Evolutionary conservation across 2,113 vertebrate species (phyloP).

Genomic region (Emydura subglobosa): DNA sequence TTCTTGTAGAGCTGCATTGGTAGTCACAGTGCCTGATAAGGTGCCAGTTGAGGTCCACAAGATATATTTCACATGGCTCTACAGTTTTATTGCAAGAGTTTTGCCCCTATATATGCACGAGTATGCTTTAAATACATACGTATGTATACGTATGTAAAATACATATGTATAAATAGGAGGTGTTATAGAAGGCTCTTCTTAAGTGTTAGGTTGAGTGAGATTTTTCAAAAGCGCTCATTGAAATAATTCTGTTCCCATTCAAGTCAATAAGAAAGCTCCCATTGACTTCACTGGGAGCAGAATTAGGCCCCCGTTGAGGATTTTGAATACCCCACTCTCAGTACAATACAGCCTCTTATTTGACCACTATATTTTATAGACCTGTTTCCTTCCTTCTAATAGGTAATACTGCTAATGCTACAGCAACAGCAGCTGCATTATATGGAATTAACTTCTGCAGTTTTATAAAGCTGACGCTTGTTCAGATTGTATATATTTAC

Average conservation of each 20-base stretch:
- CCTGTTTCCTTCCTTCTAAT: not conserved
- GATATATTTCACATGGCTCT: not conserved
- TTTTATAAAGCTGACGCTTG: not conserved
- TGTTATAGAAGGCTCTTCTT: not conserved
- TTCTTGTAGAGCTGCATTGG: not conserved
- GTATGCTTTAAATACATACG: not conserved
- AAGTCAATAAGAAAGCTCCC: not conserved
- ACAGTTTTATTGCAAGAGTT: not conserved
- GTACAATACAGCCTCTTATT: not conserved
- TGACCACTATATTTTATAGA: slow-evolving; percentile 1
- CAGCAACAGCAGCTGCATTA: not conserved
- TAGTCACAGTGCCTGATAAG: not conserved
- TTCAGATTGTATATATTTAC: not conserved
- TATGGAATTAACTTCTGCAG: not conserved
- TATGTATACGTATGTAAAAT: not conserved
- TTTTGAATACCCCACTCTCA: not conserved
- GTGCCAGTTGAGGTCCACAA: not conserved
- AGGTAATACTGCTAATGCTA: not conserved
- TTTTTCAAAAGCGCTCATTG: not conserved
- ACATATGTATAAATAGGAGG: not conserved
- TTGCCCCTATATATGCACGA: not conserved
- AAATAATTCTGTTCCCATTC: not conserved
- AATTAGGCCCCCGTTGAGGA: not conserved
- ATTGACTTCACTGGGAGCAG: not conserved
- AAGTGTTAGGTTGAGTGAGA: not conserved